Evolutionary conservation across 2,113 vertebrate species (phyloP).

Genomic region (Pterophyllum scalare): DNA sequence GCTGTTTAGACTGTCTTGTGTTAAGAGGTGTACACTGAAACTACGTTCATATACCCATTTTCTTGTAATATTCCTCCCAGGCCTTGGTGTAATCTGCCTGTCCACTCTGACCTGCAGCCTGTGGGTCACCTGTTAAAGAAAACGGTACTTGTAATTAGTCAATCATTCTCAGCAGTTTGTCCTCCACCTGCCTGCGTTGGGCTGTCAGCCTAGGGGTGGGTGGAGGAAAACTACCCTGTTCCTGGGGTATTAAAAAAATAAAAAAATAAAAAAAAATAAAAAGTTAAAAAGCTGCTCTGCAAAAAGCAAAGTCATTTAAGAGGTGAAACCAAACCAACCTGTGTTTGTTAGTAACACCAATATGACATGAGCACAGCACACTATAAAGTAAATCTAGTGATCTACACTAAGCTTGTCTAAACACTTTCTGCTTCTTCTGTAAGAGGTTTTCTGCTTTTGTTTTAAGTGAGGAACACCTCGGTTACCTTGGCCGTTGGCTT

Average conservation of each 20-base stretch:
- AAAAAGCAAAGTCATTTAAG: conserved; percentile 38
- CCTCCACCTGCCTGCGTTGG: conserved; percentile 72
- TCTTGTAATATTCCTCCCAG: conserved; percentile 99
- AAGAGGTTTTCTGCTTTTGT: not conserved
- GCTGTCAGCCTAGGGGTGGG: conserved; percentile 55
- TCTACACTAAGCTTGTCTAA: conserved; percentile 43
- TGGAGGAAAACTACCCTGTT: conserved; percentile 59
- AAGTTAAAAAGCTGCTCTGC: conserved; percentile 30
- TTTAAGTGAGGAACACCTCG: not conserved
- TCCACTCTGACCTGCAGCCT: conserved; percentile 95
- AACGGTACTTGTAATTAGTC: conserved; percentile 83
- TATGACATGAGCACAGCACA: conserved; percentile 24
- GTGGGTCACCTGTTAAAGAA: conserved; percentile 92
- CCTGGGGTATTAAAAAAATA: conserved; percentile 32
- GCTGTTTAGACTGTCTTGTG: conserved; percentile 78
- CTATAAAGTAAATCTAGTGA: conserved; percentile 2
- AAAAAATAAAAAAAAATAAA: not conserved
- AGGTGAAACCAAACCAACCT: conserved; percentile 40
- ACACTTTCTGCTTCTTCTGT: not conserved
- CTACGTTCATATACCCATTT: conserved; percentile 91
- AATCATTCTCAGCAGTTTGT: conserved; percentile 72
- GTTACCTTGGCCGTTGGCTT: conserved; percentile 96
- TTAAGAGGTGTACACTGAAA: conserved; percentile 73
- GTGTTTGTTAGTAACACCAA: conserved; percentile 28
- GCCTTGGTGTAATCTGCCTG: conserved; percentile 99